Base-by-base conservation (phyloP, 2,888 invertebrate genomes). In the Philonicus albiceps region DNA sequence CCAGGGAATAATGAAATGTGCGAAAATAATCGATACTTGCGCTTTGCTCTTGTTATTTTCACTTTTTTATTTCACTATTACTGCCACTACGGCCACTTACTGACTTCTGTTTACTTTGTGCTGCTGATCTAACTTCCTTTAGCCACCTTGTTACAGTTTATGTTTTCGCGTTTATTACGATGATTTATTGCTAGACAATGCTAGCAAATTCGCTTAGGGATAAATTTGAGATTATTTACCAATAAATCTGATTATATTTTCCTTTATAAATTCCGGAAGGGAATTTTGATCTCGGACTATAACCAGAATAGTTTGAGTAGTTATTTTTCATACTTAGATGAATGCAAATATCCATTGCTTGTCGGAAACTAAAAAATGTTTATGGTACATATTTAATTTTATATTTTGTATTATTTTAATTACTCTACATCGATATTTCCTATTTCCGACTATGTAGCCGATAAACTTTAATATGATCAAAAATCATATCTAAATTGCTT, bases 1-100 rank as follows among this genome's bases (percentile, higher is more conserved):
- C 81, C 6, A 64, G 81, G 81, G 81, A 81, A 34, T 55, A 81
- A 30, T 81, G 43, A 81, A 81, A 81, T 81, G 34, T 55, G 81
- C 31, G 55, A 64, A 81, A 55, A 55, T 55, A 34, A 64, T 81
- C 31, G 81, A 74, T 74, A 37, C 74, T 31, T 74, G 30, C 11
- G 74, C 34, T 74, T 11, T 1, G 74, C 16, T 34, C 34, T 74
- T 30, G n/a, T 74, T 34, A 34, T 74, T 74, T 31, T 34, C 31
- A 30, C 37, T 31, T 74, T 74, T 74, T n/a, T n/a, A n/a, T 73
- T 74, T 74, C n/a, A 16, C 74, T 6, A 64, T 64, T 64, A 1
- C 11, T 22, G 7, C 64, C 19, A 64, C 11, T n/a, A n/a, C 11
- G 6, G 64, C 64, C 22, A 64, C 64, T 64, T 64, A 64, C 22